phyloP scores from a whole-genome alignment of 2,113 vertebrate genomes.

The Pungitius pungitius region DNA sequence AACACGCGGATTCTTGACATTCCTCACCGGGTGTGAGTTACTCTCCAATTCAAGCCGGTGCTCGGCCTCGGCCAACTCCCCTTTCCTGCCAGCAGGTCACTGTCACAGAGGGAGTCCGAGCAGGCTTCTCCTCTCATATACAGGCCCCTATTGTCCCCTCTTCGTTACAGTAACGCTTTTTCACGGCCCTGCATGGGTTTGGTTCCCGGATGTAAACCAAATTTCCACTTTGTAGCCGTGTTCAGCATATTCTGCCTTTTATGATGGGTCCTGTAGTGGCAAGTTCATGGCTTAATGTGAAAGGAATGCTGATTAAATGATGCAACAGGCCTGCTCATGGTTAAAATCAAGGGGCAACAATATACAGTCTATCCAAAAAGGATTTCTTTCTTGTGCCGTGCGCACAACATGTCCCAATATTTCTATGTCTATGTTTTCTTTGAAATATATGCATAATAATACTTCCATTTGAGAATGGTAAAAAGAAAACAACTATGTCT shows the following conservation, averaged over 20 bases:
- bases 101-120: slow-evolving; percentile 46
- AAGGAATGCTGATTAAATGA: slow-evolving; percentile 70
- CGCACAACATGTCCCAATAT: background rate
- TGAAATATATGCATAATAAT: background rate
- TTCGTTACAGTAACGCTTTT: slow-evolving; percentile 14
- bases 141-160: slow-evolving; percentile 46
- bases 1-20: slow-evolving; percentile 78
- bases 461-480: background rate
- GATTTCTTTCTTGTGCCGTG: slow-evolving; percentile 9
- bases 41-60: slow-evolving; percentile 44
- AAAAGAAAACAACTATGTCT: background rate
- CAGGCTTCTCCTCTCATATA: slow-evolving; percentile 8
- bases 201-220: background rate
- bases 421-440: background rate
- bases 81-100: slow-evolving; percentile 53
- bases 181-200: slow-evolving; percentile 8
- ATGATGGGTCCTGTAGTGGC: slow-evolving; percentile 60
- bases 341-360: slow-evolving; percentile 32
- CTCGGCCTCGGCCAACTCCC: slow-evolving; percentile 30
- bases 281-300: slow-evolving; percentile 53
- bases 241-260: slow-evolving; percentile 61
- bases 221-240: slow-evolving; percentile 20
- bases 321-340: slow-evolving; percentile 8
- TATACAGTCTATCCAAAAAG: slow-evolving; percentile 7
- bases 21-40: slow-evolving; percentile 71